These are phyloP conservation scores for Aethes cnicana DNA, from an alignment of 2,888 invertebrate species.

Conservation along the genomic window DNA sequence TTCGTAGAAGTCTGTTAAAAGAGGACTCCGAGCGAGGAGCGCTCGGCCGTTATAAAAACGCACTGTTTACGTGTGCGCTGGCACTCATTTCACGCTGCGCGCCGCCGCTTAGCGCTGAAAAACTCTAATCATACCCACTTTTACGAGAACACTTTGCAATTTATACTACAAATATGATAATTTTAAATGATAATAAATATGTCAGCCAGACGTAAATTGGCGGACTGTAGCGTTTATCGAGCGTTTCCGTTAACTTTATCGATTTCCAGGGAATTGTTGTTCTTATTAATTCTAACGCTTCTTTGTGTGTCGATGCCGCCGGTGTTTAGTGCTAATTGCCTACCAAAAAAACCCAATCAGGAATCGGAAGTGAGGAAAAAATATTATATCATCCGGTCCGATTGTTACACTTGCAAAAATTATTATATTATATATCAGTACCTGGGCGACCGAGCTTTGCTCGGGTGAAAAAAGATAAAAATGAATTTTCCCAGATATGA, in stretches of 20 bases:
- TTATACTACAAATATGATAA: slow-evolving; percentile 68
- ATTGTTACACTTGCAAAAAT: slow-evolving; percentile 6
- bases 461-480: no score
- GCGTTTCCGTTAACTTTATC: slow-evolving; percentile 65
- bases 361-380: slow-evolving; percentile 13
- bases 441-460: no score
- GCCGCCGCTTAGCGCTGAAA: slow-evolving; percentile 57
- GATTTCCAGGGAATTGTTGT: slow-evolving; percentile 58
- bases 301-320: slow-evolving; percentile 48
- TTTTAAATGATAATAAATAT: slow-evolving; percentile 63
- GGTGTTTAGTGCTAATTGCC: slow-evolving; percentile 39
- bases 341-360: slow-evolving; percentile 16
- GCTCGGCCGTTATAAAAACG: slow-evolving; percentile 36
- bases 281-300: slow-evolving; percentile 53
- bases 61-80: slow-evolving; percentile 42
- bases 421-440: slow-evolving; percentile 8
- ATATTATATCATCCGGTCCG: slow-evolving; percentile 7
- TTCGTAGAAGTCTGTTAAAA: slow-evolving; percentile 10
- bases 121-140: slow-evolving; percentile 58
- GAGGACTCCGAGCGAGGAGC: slow-evolving; percentile 4
- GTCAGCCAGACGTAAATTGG: slow-evolving; percentile 45
- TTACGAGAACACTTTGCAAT: slow-evolving; percentile 54
- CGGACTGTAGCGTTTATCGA: slow-evolving; percentile 65
- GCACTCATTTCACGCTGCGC: slow-evolving; percentile 67
- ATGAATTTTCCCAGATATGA: no score